Conservation (phyloP, 2,113 vertebrate genomes). For the Cacatua alba region DNA sequence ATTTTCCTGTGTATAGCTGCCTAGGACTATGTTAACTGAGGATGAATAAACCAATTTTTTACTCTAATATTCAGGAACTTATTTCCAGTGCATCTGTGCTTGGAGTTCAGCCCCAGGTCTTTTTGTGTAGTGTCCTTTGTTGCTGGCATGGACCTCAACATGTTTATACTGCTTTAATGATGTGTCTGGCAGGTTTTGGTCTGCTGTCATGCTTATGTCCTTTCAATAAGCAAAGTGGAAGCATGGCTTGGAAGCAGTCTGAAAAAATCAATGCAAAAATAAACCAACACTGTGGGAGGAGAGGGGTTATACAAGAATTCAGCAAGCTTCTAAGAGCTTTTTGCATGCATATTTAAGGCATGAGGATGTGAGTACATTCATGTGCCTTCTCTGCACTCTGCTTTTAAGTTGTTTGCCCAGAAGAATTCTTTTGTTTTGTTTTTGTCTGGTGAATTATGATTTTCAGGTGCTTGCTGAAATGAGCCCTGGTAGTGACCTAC, state of each 20-base stretch:
- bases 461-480: constrained; percentile 49
- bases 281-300: not conserved
- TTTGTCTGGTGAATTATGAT: not conserved
- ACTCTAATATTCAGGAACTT: not conserved
- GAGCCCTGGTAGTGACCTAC: constrained; percentile 27
- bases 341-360: not conserved
- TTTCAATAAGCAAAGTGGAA: not conserved
- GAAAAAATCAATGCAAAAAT: not conserved
- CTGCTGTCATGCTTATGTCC: not conserved
- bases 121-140: not conserved
- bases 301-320: not conserved
- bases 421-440: not conserved
- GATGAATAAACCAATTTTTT: not conserved
- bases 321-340: not conserved
- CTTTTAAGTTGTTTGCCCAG: not conserved
- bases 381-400: not conserved
- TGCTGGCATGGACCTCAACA: not conserved
- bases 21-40: not conserved
- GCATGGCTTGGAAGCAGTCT: not conserved
- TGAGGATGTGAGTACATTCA: not conserved
- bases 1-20: not conserved
- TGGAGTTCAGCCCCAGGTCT: not conserved
- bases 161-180: not conserved
- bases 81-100: not conserved
- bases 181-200: not conserved